phyloP scores from a whole-genome alignment of 2,888 invertebrate species.

The Thymelicus sylvestris region DNA sequence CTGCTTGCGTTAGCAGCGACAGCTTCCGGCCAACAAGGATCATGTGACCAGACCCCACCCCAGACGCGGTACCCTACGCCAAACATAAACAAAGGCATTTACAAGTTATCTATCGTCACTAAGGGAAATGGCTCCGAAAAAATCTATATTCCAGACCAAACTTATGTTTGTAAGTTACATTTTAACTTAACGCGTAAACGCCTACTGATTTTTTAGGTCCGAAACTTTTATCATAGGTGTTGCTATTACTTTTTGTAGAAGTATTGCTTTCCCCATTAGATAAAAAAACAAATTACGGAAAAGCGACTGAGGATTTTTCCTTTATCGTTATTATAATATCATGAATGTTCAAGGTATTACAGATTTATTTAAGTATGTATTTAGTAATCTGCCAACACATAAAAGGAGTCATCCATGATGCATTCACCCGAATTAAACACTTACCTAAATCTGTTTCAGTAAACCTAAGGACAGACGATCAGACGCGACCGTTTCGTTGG shows the following conservation, averaged over 20 bases:
- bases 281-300: neutral
- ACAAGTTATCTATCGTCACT: constrained; percentile 59
- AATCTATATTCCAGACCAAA: constrained; percentile 66
- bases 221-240: neutral
- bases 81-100: constrained; percentile 59
- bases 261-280: neutral
- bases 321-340: too few species aligned
- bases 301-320: neutral
- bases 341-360: too few species aligned
- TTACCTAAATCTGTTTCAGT: constrained; percentile 51
- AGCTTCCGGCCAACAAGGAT: constrained; percentile 50
- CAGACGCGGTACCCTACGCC: constrained; percentile 56
- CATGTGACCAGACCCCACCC: constrained; percentile 70
- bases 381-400: too few species aligned
- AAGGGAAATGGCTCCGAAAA: constrained; percentile 47
- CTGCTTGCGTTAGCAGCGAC: constrained; percentile 39
- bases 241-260: constrained; percentile 3
- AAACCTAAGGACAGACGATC: constrained; percentile 52
- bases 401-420: too few species aligned
- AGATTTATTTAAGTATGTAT: too few species aligned
- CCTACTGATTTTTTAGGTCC: neutral
- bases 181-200: neutral
- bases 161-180: constrained; percentile 68
- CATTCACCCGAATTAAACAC: neutral
- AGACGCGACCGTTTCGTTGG: constrained; percentile 63